Percentiles rank a stretch among this genome's conserved stretches.
Evolutionary conservation across 2,888 invertebrate genomes (phyloP).

Genomic region (Crocallis elinguaria): DNA sequence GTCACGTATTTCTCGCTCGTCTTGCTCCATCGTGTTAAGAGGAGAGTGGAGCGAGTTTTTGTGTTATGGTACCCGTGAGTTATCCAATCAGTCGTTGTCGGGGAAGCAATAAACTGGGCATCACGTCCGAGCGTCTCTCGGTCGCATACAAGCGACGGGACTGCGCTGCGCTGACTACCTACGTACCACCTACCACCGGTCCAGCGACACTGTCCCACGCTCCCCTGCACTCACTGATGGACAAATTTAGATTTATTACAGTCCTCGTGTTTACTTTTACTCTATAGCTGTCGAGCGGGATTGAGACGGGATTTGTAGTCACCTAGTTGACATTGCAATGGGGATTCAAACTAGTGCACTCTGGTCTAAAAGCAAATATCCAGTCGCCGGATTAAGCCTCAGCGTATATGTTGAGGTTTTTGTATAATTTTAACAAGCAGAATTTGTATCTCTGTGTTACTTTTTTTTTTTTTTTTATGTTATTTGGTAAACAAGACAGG

Average conservation of each 20-base stretch:
- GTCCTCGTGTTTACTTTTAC: constrained; percentile 52
- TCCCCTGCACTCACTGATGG: constrained; percentile 59
- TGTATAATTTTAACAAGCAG: too few species aligned
- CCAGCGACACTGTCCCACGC: constrained; percentile 35
- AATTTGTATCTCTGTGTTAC: too few species aligned
- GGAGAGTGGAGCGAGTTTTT: constrained; percentile 46
- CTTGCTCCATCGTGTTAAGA: constrained; percentile 34
- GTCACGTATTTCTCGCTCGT: constrained; percentile 38
- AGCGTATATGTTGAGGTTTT: neutral
- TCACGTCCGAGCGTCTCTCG: constrained; percentile 64
- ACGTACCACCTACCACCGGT: neutral
- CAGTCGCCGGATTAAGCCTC: too few species aligned
- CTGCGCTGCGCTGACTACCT: neutral
- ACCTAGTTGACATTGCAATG: constrained; percentile 19
- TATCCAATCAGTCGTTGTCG: constrained; percentile 66
- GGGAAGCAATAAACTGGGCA: constrained; percentile 67
- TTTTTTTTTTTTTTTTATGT: too few species aligned
- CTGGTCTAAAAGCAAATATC: neutral
- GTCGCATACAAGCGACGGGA: constrained; percentile 13
- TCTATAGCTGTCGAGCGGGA: constrained; percentile 42
- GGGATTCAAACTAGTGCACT: constrained; percentile 3
- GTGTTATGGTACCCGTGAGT: constrained; percentile 53
- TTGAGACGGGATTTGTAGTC: constrained; percentile 50
- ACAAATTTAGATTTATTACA: constrained; percentile 69
- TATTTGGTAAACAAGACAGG: too few species aligned